These are phyloP conservation scores for Pteronura brasiliensis DNA, from an alignment of 2,113 vertebrate genomes.

Conservation along the genomic window DNA sequence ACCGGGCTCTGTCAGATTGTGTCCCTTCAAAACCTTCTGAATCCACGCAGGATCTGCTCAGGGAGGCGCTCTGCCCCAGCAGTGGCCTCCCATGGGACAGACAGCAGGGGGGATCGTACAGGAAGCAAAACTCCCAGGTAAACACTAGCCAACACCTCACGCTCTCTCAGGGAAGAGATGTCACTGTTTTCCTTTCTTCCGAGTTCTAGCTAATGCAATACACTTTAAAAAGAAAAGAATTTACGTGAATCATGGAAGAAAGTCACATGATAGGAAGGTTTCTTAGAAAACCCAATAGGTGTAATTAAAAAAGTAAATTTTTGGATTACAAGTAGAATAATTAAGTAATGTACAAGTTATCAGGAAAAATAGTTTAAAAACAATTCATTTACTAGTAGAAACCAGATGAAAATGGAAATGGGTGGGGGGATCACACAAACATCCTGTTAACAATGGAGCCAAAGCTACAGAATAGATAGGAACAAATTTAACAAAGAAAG, in stretches of 20 bases:
- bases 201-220: not conserved
- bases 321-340: not conserved
- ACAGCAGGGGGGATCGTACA: not conserved
- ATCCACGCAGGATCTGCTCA: not conserved
- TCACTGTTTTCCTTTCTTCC: not conserved
- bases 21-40: not conserved
- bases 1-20: not conserved
- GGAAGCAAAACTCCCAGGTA: not conserved
- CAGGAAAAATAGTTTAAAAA: not conserved
- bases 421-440: not conserved
- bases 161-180: not conserved
- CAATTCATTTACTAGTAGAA: constrained; percentile 5
- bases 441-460: not conserved
- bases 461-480: constrained; percentile 3
- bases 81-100: not conserved
- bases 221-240: not conserved
- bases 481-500: not conserved
- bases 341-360: not conserved
- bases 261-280: not conserved
- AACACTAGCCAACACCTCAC: not conserved
- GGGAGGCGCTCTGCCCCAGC: not conserved
- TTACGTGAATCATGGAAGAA: not conserved
- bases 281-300: not conserved
- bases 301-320: not conserved
- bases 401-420: not conserved